These are phyloP conservation scores for Pangasianodon gigas DNA, from an alignment of 2,113 vertebrate genomes.

Conservation along the genomic window DNA sequence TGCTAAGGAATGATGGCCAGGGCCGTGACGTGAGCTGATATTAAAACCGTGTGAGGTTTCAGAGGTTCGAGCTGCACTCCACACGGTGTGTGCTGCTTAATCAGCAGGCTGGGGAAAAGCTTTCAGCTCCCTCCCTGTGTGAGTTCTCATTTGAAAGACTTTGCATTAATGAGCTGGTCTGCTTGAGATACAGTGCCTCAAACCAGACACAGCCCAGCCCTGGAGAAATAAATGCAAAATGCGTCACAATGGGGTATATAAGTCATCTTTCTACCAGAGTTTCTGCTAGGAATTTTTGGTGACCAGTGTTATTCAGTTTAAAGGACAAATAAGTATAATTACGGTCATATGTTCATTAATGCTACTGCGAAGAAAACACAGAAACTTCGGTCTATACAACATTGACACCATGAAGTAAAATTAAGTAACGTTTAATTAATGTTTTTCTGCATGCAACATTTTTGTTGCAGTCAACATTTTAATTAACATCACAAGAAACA, in stretches of 20 bases:
- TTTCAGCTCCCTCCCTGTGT: constrained; percentile 40
- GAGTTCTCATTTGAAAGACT: constrained; percentile 45
- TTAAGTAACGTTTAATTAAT: background rate
- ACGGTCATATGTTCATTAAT: background rate
- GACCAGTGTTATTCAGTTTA: background rate
- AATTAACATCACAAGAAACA: background rate
- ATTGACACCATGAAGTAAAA: background rate
- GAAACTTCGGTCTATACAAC: background rate
- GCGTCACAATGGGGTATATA: background rate
- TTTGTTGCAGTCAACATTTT: background rate
- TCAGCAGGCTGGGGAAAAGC: constrained; percentile 22
- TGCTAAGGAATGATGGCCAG: background rate
- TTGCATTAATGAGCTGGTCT: constrained; percentile 37
- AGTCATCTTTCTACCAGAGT: constrained; percentile 37
- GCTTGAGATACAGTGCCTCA: constrained; percentile 19
- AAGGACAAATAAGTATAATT: background rate
- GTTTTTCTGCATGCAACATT: too few relatives aligned
- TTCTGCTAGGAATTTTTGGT: background rate
- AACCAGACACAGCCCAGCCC: constrained; percentile 13
- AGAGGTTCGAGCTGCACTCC: constrained; percentile 12
- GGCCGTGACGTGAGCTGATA: constrained; percentile 20
- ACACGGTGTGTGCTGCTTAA: background rate
- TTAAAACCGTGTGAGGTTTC: constrained; percentile 37
- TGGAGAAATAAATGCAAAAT: background rate
- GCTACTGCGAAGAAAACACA: too few relatives aligned